Evolutionary conservation across 2,797 vertebrate species (phyloP).

Genomic region (Ctenopoma multispine): DNA sequence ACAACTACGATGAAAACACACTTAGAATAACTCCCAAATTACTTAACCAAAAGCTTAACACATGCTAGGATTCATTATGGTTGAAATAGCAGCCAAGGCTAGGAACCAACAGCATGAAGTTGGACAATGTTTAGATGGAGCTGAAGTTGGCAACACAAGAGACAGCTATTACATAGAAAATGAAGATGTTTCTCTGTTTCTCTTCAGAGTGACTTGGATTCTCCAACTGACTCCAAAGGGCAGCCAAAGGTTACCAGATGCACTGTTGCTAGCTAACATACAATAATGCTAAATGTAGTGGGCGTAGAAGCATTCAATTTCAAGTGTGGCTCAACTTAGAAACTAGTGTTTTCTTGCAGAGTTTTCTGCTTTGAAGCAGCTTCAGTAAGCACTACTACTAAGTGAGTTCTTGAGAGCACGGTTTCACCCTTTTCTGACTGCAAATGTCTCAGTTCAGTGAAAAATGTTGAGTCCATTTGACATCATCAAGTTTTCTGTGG

Average conservation of each 20-base stretch:
- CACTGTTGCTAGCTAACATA: constrained; percentile 1
- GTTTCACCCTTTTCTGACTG: neutral
- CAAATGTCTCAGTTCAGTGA: too few species aligned
- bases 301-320: neutral
- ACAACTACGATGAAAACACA: constrained; percentile 18
- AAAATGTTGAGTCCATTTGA: neutral
- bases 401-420: neutral
- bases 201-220: constrained; percentile 44
- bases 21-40: constrained; percentile 33
- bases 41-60: constrained; percentile 33
- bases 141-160: constrained; percentile 25
- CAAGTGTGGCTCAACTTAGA: neutral
- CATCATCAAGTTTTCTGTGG: neutral
- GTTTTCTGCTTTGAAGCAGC: neutral
- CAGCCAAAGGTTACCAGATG: constrained; percentile 65
- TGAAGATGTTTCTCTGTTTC: constrained; percentile 54
- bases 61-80: constrained; percentile 43
- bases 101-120: constrained; percentile 33
- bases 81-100: constrained; percentile 28
- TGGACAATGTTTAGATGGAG: constrained; percentile 48
- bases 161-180: constrained; percentile 47
- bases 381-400: neutral
- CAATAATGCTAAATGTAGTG: neutral
- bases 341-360: neutral
- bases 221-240: constrained; percentile 6